phyloP scores from a whole-genome alignment of 2,888 invertebrate genomes.

The Enchytraeus crypticus region DNA sequence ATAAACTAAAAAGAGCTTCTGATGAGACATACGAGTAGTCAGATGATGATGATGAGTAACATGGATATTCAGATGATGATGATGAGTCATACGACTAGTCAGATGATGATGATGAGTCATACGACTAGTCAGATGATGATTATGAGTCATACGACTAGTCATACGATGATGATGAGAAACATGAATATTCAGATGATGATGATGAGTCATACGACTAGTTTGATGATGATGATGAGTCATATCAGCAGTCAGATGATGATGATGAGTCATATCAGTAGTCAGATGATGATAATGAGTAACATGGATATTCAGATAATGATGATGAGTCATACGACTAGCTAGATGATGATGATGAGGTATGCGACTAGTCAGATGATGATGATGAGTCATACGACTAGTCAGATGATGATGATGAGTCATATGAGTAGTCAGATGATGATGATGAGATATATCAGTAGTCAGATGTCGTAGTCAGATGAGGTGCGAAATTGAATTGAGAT shows the following conservation, averaged over 20 bases:
- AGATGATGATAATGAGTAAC: slow-evolving; percentile 1
- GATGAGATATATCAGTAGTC: too few species aligned
- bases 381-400: background rate
- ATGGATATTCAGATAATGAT: background rate
- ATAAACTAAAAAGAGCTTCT: too few species aligned
- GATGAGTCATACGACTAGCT: background rate
- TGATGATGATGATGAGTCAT: background rate
- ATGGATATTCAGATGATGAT: too few species aligned
- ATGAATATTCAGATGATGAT: slow-evolving; percentile 12
- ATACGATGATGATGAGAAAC: background rate
- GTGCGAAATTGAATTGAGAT: too few species aligned
- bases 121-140: too few species aligned
- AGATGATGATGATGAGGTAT: too few species aligned
- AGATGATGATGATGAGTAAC: too few species aligned
- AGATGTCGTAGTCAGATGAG: too few species aligned
- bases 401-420: background rate
- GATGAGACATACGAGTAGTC: too few species aligned
- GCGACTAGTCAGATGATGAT: background rate
- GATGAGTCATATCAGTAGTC: background rate
- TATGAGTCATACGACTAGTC: background rate
- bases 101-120: too few species aligned
- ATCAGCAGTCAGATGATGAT: background rate
- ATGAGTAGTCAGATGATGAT: too few species aligned
- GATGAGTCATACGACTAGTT: background rate
- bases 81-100: too few species aligned